Percentiles rank a stretch among this genome's conserved stretches.
These are phyloP conservation scores for Stichopus chloronotus DNA, from an alignment of 35 echinoderm and acorn worm genomes.

Conservation along the genomic window DNA sequence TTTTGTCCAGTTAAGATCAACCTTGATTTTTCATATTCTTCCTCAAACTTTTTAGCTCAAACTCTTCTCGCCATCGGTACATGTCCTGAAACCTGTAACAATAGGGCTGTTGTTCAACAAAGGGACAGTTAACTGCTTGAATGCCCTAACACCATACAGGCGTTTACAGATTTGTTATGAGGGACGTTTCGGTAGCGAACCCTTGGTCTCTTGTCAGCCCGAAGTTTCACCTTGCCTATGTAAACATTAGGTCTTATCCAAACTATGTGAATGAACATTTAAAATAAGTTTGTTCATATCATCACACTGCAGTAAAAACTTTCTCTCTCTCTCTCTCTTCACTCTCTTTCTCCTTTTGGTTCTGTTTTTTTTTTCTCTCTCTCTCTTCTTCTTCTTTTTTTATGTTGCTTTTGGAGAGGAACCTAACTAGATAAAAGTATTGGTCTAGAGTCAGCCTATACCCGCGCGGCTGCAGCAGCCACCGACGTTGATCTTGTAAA, in stretches of 20 bases:
- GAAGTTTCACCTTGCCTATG: neutral
- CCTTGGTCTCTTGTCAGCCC: conserved; percentile 21
- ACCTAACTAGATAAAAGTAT: neutral
- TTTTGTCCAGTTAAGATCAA: neutral
- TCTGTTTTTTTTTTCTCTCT: too few species aligned
- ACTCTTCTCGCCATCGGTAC: neutral
- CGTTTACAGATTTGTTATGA: conserved; percentile 42
- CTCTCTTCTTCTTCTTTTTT: too few species aligned
- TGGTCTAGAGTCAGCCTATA: neutral
- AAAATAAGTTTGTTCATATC: neutral
- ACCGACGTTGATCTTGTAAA: neutral
- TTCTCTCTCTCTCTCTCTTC: neutral
- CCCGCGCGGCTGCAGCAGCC: neutral
- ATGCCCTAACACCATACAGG: conserved; percentile 39
- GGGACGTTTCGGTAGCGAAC: conserved; percentile 1
- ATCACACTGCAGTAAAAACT: neutral
- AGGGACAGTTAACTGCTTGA: conserved; percentile 25
- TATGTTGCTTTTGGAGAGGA: too few species aligned
- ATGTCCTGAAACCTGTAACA: conserved; percentile 16
- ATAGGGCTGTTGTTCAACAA: conserved; percentile 48
- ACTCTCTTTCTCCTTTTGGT: too few species aligned
- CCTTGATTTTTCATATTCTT: conserved; percentile 56
- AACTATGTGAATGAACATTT: neutral
- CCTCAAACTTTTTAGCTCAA: conserved; percentile 50
- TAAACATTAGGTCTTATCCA: conserved; percentile 6